These are phyloP conservation scores for Heliopora coerulea DNA, from an alignment of 92 coral and sea anemone genomes.

Conservation along the genomic window DNA sequence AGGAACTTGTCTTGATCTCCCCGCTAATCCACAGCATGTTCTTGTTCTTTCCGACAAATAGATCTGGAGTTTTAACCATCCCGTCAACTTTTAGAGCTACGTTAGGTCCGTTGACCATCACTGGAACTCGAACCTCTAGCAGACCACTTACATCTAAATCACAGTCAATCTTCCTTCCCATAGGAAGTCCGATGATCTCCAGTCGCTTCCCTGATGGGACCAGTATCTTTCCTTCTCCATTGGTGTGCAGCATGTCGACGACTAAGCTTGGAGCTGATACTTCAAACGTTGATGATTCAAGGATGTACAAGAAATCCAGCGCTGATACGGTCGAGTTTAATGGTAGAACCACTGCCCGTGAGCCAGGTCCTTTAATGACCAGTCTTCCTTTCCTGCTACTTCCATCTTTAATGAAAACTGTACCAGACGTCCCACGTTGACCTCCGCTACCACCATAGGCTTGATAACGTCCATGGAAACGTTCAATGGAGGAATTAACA, in stretches of 20 bases:
- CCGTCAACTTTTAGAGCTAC: conserved; percentile 63
- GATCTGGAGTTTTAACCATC: conserved; percentile 48
- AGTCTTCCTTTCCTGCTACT: conserved; percentile 50
- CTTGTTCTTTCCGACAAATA: conserved; percentile 51
- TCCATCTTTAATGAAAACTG: conserved; percentile 59
- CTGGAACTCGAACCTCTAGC: conserved; percentile 50
- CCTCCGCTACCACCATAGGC: conserved; percentile 75
- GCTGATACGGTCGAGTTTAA: conserved; percentile 24
- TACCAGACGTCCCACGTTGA: conserved; percentile 69
- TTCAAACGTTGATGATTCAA: conserved; percentile 56
- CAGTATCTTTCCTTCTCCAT: conserved; percentile 75
- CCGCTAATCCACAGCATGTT: conserved; percentile 55
- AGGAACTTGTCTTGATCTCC: conserved; percentile 48
- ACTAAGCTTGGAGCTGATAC: conserved; percentile 38
- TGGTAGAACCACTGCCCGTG: conserved; percentile 62
- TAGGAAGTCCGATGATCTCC: conserved; percentile 42
- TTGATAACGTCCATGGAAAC: conserved; percentile 62
- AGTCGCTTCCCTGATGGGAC: conserved; percentile 26
- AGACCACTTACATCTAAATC: conserved; percentile 77
- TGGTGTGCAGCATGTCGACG: conserved; percentile 53
- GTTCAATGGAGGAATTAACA: conserved; percentile 41
- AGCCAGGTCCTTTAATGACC: conserved; percentile 54
- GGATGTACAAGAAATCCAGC: conserved; percentile 59
- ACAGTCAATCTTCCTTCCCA: conserved; percentile 43
- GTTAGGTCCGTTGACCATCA: conserved; percentile 63